These are phyloP conservation scores for Scaptodrosophila lebanonensis DNA, from an alignment of 1,140 invertebrate genomes.

Conservation along the genomic window DNA sequence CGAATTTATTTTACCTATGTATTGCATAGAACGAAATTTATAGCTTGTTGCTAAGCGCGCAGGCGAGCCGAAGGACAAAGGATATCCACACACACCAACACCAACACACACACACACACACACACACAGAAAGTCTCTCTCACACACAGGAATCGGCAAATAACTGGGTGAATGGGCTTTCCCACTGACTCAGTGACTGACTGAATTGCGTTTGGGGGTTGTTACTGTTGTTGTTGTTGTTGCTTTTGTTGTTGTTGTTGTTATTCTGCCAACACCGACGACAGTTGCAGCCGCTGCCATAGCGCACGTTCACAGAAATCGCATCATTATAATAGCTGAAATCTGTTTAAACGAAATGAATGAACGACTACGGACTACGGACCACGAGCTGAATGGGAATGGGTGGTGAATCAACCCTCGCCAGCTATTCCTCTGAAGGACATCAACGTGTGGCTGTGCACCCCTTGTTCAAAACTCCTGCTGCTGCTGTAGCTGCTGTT, in stretches of 20 bases:
- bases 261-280: conserved; percentile 5
- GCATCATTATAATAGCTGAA: conserved; percentile 66
- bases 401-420: conserved; percentile 47
- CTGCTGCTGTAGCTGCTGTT: background rate
- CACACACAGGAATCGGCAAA: too few relatives aligned
- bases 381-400: conserved; percentile 20
- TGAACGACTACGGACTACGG: too few relatives aligned
- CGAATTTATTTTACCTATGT: conserved; percentile 57
- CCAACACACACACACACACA: conserved; percentile 30
- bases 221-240: conserved; percentile 10
- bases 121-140: too few relatives aligned
- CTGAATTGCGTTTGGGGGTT: conserved; percentile 27
- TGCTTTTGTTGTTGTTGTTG: conserved; percentile 42
- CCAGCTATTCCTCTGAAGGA: conserved; percentile 8
- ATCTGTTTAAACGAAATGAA: conserved; percentile 52
- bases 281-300: too few relatives aligned
- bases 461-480: too few relatives aligned
- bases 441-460: conserved; percentile 18
- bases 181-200: conserved; percentile 62
- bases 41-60: conserved; percentile 62
- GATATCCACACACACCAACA: conserved; percentile 30
- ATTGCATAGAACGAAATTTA: conserved; percentile 41
- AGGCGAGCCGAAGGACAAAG: conserved; percentile 15
- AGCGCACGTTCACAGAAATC: conserved; percentile 38
- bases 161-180: conserved; percentile 71